Percentiles rank a stretch among this genome's conserved stretches.
These are phyloP conservation scores for Carterocephalus palaemon DNA, from an alignment of 2,888 invertebrate species.

Conservation along the genomic window DNA sequence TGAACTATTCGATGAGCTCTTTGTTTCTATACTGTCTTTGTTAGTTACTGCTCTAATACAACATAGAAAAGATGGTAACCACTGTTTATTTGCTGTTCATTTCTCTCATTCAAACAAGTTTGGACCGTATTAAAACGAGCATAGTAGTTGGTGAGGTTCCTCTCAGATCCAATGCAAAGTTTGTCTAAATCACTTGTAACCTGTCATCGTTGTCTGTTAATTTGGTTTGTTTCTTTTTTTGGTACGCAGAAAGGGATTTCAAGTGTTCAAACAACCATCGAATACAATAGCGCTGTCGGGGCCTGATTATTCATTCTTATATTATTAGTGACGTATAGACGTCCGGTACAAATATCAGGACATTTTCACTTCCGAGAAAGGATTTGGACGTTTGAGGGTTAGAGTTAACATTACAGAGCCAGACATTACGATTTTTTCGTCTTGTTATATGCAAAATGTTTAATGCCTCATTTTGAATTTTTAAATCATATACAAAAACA, in stretches of 20 bases:
- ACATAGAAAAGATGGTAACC: constrained; percentile 47
- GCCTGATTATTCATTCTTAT: constrained; percentile 60
- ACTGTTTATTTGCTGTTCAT: background rate
- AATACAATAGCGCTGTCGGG: constrained; percentile 45
- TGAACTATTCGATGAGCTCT: constrained; percentile 69
- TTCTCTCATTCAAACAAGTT: constrained; percentile 26
- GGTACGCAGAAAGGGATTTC: constrained; percentile 54
- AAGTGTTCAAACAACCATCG: constrained; percentile 40
- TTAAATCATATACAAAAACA: too few relatives aligned
- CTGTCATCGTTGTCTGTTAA: constrained; percentile 76
- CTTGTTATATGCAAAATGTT: too few relatives aligned
- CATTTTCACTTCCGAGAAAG: constrained; percentile 20
- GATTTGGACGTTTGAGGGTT: too few relatives aligned
- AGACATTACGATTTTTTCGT: too few relatives aligned
- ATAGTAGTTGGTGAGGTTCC: constrained; percentile 32
- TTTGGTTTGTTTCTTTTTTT: constrained; percentile 56
- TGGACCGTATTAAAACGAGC: constrained; percentile 32
- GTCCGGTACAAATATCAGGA: constrained; percentile 10
- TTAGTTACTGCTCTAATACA: constrained; percentile 51
- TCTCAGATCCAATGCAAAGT: constrained; percentile 30
- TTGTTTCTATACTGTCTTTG: constrained; percentile 68
- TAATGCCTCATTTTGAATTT: too few relatives aligned
- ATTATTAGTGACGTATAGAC: constrained; percentile 36
- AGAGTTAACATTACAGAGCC: too few relatives aligned
- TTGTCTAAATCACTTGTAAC: constrained; percentile 65